Percentiles rank a stretch among this genome's conserved stretches.
Evolutionary conservation across 2,888 invertebrate genomes (phyloP).

Genomic region (Melanargia galathea): DNA sequence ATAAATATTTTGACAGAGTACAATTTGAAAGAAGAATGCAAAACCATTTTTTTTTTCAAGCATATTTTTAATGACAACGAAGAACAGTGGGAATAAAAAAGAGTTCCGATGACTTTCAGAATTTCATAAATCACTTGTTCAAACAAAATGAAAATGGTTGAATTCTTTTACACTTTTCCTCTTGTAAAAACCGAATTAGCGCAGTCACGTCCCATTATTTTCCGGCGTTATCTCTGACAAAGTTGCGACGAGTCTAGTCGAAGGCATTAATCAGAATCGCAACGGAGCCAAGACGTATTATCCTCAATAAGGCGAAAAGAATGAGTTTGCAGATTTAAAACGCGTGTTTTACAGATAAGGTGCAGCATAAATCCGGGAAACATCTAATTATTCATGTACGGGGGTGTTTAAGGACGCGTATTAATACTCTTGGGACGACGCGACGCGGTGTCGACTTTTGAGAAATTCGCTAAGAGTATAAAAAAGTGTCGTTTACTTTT

Average conservation of each 20-base stretch:
- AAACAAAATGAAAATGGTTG: constrained; percentile 29
- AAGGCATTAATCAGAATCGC: constrained; percentile 79
- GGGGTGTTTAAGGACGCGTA: constrained; percentile 77
- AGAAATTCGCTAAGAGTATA: constrained; percentile 68
- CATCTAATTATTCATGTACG: constrained; percentile 82
- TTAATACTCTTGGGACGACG: constrained; percentile 65
- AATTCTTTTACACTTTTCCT: constrained; percentile 31
- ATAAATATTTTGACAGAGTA: constrained; percentile 53
- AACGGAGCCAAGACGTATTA: constrained; percentile 76
- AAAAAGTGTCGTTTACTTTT: constrained; percentile 69
- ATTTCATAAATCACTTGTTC: constrained; percentile 26
- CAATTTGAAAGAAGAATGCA: constrained; percentile 69
- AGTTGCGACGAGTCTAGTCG: constrained; percentile 70
- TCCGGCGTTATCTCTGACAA: constrained; percentile 78
- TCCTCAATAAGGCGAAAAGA: constrained; percentile 79
- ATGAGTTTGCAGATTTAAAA: constrained; percentile 80
- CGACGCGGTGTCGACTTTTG: constrained; percentile 55
- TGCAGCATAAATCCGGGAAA: constrained; percentile 70
- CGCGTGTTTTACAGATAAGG: constrained; percentile 78
- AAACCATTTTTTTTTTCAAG: constrained; percentile 39
- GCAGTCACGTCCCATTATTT: constrained; percentile 79
- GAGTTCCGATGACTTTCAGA: constrained; percentile 21
- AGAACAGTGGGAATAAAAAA: constrained; percentile 8
- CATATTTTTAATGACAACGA: constrained; percentile 15
- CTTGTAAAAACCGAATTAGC: constrained; percentile 66